phyloP scores from a whole-genome alignment of 2,888 invertebrate species.

The Oxystoma pomonae region DNA sequence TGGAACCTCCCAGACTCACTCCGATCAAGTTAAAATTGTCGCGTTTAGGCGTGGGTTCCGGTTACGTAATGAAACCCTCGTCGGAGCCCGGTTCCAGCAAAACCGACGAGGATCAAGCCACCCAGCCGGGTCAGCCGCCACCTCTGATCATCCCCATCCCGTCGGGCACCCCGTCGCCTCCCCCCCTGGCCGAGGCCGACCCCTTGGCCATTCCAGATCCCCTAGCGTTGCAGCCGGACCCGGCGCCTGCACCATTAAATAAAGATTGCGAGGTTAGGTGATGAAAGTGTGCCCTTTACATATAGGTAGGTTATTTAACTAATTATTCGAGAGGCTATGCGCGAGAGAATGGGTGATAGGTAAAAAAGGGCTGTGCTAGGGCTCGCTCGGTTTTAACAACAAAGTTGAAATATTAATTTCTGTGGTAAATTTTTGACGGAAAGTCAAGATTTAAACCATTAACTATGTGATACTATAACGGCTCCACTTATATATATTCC shows the following conservation, averaged over 20 bases:
- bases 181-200: constrained; percentile 26
- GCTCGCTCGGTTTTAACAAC: too few relatives aligned
- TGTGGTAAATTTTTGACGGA: too few relatives aligned
- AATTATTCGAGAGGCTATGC: neutral
- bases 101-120: constrained; percentile 40
- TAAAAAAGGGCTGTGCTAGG: neutral
- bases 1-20: constrained; percentile 52
- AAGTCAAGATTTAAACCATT: too few relatives aligned
- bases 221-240: constrained; percentile 31
- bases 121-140: constrained; percentile 38
- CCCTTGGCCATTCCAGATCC: constrained; percentile 29
- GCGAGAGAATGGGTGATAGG: neutral
- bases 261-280: constrained; percentile 88
- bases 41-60: constrained; percentile 73
- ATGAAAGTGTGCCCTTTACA: constrained; percentile 52
- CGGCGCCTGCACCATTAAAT: constrained; percentile 59
- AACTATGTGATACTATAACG: too few relatives aligned
- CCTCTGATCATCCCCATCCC: constrained; percentile 33
- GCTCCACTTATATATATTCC: too few relatives aligned
- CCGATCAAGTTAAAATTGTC: constrained; percentile 83
- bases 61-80: constrained; percentile 55
- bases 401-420: too few relatives aligned
- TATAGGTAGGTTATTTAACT: constrained; percentile 6
- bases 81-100: constrained; percentile 37
- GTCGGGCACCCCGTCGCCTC: constrained; percentile 26